Percentiles rank a stretch among this genome's conserved stretches.
These are phyloP conservation scores for Serilophus lunatus DNA, from an alignment of 2,113 vertebrate species.

Conservation along the genomic window DNA sequence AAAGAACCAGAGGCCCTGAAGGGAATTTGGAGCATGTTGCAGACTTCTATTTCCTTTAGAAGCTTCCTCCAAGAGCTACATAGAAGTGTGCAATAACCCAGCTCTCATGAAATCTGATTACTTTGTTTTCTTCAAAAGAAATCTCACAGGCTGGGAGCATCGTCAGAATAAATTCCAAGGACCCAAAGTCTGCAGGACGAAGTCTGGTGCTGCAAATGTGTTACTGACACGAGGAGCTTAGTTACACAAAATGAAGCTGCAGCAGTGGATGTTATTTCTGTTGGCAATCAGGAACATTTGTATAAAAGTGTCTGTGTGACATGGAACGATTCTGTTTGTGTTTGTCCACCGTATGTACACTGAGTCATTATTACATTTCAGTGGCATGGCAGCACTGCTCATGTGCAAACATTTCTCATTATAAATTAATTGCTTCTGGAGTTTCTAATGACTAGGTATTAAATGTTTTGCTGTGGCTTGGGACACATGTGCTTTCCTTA, in stretches of 20 bases:
- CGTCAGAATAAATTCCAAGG: neutral
- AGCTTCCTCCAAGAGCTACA: constrained; percentile 28
- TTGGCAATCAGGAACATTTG: neutral
- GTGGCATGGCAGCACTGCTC: neutral
- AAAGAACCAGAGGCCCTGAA: constrained; percentile 15
- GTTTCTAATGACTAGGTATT: neutral
- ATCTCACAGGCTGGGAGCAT: neutral
- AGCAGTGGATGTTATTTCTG: neutral
- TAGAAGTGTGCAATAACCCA: neutral
- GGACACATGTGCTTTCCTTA: neutral
- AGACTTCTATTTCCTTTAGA: constrained; percentile 16
- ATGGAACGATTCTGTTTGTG: neutral
- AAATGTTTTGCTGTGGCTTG: neutral
- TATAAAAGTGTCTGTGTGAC: neutral
- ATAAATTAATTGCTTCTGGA: neutral
- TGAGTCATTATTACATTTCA: neutral
- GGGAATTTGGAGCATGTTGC: constrained; percentile 12
- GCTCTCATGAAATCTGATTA: neutral
- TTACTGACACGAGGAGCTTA: neutral
- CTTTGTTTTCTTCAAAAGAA: constrained; percentile 5
- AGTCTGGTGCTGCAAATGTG: neutral
- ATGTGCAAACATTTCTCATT: neutral
- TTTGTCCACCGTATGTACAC: neutral
- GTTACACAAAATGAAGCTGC: neutral
- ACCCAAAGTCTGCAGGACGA: neutral